These are phyloP conservation scores for Hydrozoanthus tunicans DNA, from an alignment of 64 coral and sea anemone genomes.

Conservation along the genomic window DNA sequence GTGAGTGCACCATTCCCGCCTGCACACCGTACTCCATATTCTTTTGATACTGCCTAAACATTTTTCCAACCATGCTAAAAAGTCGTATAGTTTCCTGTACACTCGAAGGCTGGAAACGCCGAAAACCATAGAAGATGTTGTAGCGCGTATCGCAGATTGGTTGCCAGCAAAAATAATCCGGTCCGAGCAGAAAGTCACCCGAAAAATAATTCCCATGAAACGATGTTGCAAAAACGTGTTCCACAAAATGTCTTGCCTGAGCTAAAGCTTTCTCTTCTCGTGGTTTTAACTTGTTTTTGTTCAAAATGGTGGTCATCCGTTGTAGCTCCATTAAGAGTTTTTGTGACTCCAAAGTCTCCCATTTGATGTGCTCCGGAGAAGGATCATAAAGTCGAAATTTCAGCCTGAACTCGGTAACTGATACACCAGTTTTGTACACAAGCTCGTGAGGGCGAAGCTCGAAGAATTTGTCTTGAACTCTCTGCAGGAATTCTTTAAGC, in stretches of 20 bases:
- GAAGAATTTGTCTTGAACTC: conserved; percentile 77
- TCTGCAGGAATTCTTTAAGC: conserved; percentile 63
- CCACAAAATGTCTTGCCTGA: conserved; percentile 59
- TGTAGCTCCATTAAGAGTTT: conserved; percentile 53
- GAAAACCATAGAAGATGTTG: conserved; percentile 29
- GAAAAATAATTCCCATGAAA: conserved; percentile 72
- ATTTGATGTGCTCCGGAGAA: conserved; percentile 53
- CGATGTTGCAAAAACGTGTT: conserved; percentile 65
- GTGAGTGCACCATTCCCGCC: conserved; percentile 81
- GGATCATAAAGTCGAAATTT: conserved; percentile 79
- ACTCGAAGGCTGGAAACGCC: conserved; percentile 67
- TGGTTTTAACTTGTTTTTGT: conserved; percentile 73
- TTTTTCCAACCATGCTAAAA: conserved; percentile 51
- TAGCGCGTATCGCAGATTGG: conserved; percentile 51
- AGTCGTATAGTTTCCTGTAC: conserved; percentile 32
- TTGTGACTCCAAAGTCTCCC: conserved; percentile 40
- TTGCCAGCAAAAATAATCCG: conserved; percentile 81
- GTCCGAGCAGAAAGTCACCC: conserved; percentile 80
- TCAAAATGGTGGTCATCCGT: conserved; percentile 7
- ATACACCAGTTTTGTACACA: conserved; percentile 61
- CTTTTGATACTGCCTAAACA: conserved; percentile 49
- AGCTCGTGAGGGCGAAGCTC: conserved; percentile 73
- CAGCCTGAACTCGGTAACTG: conserved; percentile 23
- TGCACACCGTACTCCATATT: conserved; percentile 68
- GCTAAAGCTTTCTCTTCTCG: conserved; percentile 65